Evolutionary conservation across 2,888 invertebrate species (phyloP).

Genomic region (Pteria penguin): DNA sequence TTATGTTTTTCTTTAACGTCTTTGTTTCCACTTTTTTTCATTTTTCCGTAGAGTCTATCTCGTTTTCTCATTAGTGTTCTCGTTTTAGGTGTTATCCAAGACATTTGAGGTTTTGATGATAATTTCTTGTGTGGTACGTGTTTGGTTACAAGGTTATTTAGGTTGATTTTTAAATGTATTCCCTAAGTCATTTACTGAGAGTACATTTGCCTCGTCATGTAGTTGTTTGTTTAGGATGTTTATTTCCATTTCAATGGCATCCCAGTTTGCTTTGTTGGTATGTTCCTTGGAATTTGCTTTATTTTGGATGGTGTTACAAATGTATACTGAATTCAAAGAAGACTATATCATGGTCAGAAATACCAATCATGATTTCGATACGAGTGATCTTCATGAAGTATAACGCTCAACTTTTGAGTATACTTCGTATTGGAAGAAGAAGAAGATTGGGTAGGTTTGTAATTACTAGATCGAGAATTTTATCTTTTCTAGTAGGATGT

Average conservation of each 20-base stretch:
- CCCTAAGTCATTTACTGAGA: slow-evolving; percentile 19
- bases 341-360: slow-evolving; percentile 38
- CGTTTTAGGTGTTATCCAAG: slow-evolving; percentile 25
- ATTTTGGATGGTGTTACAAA: not conserved
- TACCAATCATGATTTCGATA: slow-evolving; percentile 16
- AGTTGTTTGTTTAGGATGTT: not conserved
- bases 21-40: slow-evolving; percentile 12
- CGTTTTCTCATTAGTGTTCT: slow-evolving; percentile 25
- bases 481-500: slow-evolving; percentile 19
- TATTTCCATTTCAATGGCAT: slow-evolving; percentile 13
- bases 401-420: too few relatives aligned
- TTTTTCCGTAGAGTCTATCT: slow-evolving; percentile 30
- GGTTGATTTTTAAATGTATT: slow-evolving; percentile 4
- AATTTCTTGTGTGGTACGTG: slow-evolving; percentile 33
- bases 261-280: slow-evolving; percentile 34
- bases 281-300: slow-evolving; percentile 31
- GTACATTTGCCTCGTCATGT: not conserved
- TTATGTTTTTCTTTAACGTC: slow-evolving; percentile 10
- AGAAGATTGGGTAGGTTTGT: slow-evolving; percentile 15
- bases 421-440: too few relatives aligned
- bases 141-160: not conserved
- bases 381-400: not conserved
- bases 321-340: slow-evolving; percentile 25
- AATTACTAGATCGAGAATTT: slow-evolving; percentile 10
- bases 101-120: slow-evolving; percentile 11